Percentiles rank a stretch among this genome's conserved stretches.
Evolutionary conservation across 2,888 invertebrate genomes (phyloP).

Genomic region (Xylota sylvarum): DNA sequence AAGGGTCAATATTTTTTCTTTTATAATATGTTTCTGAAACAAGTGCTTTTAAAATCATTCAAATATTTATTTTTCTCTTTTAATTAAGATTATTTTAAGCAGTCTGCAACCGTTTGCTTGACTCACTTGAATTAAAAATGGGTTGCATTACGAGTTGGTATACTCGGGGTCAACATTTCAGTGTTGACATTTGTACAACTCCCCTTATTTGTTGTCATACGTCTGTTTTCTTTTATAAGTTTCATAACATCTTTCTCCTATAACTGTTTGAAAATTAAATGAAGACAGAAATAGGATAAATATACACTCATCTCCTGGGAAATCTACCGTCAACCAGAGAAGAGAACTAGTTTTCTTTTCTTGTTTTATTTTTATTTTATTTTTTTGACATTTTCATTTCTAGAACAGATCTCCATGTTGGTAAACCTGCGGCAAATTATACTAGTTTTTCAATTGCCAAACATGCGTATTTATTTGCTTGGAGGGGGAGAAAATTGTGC

Average conservation of each 20-base stretch:
- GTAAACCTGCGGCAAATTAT: constrained; percentile 18
- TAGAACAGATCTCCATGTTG: constrained; percentile 21
- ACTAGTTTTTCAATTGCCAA: constrained; percentile 40
- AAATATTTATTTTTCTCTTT: neutral
- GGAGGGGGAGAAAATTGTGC: constrained; percentile 15
- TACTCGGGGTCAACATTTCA: constrained; percentile 10
- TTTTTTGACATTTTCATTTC: constrained; percentile 34
- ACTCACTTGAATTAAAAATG: neutral
- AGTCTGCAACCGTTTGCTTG: neutral
- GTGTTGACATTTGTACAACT: constrained; percentile 14
- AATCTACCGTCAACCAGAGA: constrained; percentile 4
- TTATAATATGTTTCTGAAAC: too few relatives aligned
- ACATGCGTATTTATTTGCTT: constrained; percentile 1
- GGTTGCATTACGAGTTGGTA: neutral
- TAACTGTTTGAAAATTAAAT: constrained; percentile 15
- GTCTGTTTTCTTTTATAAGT: neutral
- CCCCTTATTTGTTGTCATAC: neutral
- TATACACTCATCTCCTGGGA: constrained; percentile 25
- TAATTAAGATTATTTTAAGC: neutral
- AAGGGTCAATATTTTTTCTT: too few relatives aligned
- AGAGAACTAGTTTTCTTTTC: constrained; percentile 27
- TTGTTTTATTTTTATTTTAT: too few relatives aligned
- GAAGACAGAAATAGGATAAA: constrained; percentile 10
- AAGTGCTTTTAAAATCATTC: neutral
- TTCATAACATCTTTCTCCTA: neutral